Conservation (phyloP, 1,140 invertebrate genomes). For the Apis laboriosa region DNA sequence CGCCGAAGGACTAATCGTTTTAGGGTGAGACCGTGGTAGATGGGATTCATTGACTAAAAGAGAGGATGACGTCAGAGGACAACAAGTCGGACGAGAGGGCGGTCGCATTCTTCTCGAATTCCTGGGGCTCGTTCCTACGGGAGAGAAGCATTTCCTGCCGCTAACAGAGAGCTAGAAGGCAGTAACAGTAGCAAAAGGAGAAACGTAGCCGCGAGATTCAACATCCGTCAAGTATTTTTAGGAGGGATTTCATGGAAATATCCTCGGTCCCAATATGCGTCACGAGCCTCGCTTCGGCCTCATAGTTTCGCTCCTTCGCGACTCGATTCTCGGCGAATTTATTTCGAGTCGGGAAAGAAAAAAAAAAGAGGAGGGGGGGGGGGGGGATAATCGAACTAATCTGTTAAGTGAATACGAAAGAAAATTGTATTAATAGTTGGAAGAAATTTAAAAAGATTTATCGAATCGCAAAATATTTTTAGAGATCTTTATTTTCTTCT, state of each 20-base stretch:
- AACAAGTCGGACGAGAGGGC: slow-evolving; percentile 52
- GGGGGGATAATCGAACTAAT: neutral
- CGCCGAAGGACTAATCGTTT: slow-evolving; percentile 40
- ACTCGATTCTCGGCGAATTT: slow-evolving; percentile 11
- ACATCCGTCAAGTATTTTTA: slow-evolving; percentile 59
- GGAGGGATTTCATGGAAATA: slow-evolving; percentile 54
- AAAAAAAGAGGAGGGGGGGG: neutral
- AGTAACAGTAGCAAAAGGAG: slow-evolving; percentile 28
- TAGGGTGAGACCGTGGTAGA: slow-evolving; percentile 22
- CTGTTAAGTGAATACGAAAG: neutral
- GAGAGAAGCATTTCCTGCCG: slow-evolving; percentile 67
- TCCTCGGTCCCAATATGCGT: slow-evolving; percentile 23
- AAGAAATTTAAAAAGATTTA: neutral
- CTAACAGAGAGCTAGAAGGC: slow-evolving; percentile 32
- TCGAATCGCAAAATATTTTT: too few relatives aligned
- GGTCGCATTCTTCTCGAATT: slow-evolving; percentile 69
- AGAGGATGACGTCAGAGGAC: slow-evolving; percentile 65
- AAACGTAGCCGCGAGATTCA: slow-evolving; percentile 42
- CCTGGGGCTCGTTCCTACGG: slow-evolving; percentile 63
- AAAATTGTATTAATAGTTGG: neutral
- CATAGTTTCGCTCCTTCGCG: neutral
- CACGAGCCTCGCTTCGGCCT: neutral
- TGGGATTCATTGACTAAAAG: slow-evolving; percentile 65
- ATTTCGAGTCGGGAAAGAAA: neutral
- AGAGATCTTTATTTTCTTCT: too few relatives aligned